phyloP scores from a whole-genome alignment of 2,888 invertebrate species.

The Leptinotarsa rubiginosa region DNA sequence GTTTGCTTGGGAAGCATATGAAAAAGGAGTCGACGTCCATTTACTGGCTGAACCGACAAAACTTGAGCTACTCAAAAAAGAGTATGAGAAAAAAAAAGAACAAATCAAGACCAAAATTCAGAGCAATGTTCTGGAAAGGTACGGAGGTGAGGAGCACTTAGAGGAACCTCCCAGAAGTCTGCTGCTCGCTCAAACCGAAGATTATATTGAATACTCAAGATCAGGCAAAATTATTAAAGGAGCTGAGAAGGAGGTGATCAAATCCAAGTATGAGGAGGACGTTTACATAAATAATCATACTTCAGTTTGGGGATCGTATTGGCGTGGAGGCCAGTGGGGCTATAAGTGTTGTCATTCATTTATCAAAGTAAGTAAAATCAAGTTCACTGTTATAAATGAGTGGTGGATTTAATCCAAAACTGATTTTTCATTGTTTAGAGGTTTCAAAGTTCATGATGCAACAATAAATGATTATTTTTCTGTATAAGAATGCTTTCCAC shows the following conservation, averaged over 20 bases:
- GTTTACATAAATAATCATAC: conserved; percentile 92
- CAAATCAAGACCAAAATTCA: conserved; percentile 89
- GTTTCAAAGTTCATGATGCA: too few relatives aligned
- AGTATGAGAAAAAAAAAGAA: conserved; percentile 91
- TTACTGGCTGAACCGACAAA: conserved; percentile 98
- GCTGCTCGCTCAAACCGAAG: conserved; percentile 92
- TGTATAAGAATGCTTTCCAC: too few relatives aligned
- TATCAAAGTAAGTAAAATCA: conserved; percentile 72
- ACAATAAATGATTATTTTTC: too few relatives aligned
- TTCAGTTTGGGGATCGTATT: conserved; percentile 95
- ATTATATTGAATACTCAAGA: conserved; percentile 94
- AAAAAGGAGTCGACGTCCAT: conserved; percentile 93
- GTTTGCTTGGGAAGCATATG: conserved; percentile 98
- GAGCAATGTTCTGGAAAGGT: conserved; percentile 87
- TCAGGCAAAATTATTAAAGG: conserved; percentile 90
- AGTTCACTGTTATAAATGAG: too few relatives aligned
- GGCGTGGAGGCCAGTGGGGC: conserved; percentile 95
- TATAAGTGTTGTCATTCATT: conserved; percentile 95
- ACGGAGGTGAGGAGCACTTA: conserved; percentile 92
- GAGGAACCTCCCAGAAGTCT: conserved; percentile 89
- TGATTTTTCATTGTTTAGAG: too few relatives aligned
- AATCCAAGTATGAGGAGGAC: conserved; percentile 95
- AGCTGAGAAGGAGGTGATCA: conserved; percentile 86
- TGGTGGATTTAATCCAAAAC: too few relatives aligned
- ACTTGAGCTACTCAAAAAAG: conserved; percentile 88